A percentile compares a stretch with the other conserved stretches of the same genome.
Evolutionary conservation across 1,140 invertebrate species (phyloP).

Genomic region (Cotesia chilonis): DNA sequence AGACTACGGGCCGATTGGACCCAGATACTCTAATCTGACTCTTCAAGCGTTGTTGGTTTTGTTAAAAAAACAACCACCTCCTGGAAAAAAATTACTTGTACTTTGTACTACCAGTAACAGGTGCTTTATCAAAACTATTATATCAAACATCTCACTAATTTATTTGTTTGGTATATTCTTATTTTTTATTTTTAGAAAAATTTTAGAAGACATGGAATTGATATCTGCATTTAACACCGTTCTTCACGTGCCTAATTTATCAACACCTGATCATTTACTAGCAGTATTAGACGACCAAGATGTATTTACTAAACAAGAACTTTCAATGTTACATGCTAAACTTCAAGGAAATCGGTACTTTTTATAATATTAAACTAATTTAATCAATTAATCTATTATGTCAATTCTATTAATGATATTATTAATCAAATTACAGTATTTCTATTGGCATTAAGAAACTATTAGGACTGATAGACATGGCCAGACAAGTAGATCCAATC

Average conservation of each 20-base stretch:
- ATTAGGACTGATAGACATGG: slow-evolving; percentile 89
- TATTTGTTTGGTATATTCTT: slow-evolving; percentile 19
- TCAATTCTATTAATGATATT: not conserved
- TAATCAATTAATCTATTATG: not conserved
- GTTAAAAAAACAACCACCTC: slow-evolving; percentile 94
- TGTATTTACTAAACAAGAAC: slow-evolving; percentile 81
- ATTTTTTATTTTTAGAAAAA: slow-evolving; percentile 71
- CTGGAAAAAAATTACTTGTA: slow-evolving; percentile 90
- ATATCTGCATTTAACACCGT: slow-evolving; percentile 89
- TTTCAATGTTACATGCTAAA: slow-evolving; percentile 78
- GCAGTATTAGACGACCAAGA: slow-evolving; percentile 87
- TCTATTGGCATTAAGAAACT: slow-evolving; percentile 97
- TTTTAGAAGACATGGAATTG: slow-evolving; percentile 95
- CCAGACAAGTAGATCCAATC: slow-evolving; percentile 82
- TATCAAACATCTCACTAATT: not conserved
- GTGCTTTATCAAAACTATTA: slow-evolving; percentile 57
- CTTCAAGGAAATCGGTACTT: slow-evolving; percentile 78
- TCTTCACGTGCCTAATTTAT: slow-evolving; percentile 91
- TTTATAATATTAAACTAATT: slow-evolving; percentile 19
- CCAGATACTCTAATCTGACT: slow-evolving; percentile 96
- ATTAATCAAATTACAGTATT: slow-evolving; percentile 70
- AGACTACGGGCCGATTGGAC: slow-evolving; percentile 97
- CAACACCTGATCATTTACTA: slow-evolving; percentile 83
- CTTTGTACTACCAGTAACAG: slow-evolving; percentile 91
- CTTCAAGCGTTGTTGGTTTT: slow-evolving; percentile 94